Evolutionary conservation across 2,888 invertebrate species (phyloP).

Genomic region (Agriopis marginaria): DNA sequence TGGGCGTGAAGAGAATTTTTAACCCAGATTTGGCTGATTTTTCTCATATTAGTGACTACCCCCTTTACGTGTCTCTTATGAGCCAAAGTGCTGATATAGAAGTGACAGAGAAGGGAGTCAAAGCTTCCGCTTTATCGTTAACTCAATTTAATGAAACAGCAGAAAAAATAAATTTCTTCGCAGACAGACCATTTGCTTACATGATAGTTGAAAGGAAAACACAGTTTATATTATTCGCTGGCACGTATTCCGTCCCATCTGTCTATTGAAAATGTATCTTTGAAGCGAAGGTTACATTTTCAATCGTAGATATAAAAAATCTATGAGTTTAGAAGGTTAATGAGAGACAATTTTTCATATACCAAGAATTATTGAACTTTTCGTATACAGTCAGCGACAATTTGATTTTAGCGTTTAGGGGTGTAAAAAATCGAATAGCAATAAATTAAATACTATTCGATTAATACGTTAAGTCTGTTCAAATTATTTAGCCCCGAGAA

Average conservation of each 20-base stretch:
- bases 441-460: too few relatives aligned
- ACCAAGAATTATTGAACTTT: too few relatives aligned
- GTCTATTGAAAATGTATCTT: conserved; percentile 47
- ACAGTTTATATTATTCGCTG: conserved; percentile 70
- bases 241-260: conserved; percentile 64
- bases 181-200: conserved; percentile 66
- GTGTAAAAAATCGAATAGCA: too few relatives aligned
- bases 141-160: conserved; percentile 44
- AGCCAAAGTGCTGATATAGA: conserved; percentile 64
- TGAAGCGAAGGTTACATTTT: conserved; percentile 15
- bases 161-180: conserved; percentile 53
- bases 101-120: conserved; percentile 64
- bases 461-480: too few relatives aligned
- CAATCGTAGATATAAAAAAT: conserved; percentile 3
- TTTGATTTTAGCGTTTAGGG: too few relatives aligned
- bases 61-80: conserved; percentile 64
- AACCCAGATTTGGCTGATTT: conserved; percentile 62
- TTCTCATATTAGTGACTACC: conserved; percentile 60
- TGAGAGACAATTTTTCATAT: not conserved
- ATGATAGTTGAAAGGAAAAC: conserved; percentile 66
- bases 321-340: conserved; percentile 3
- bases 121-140: conserved; percentile 49
- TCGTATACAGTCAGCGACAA: too few relatives aligned
- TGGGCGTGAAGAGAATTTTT: conserved; percentile 72
- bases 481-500: not conserved